Conservation (phyloP, 2,888 invertebrate species). For the Dryocosmus kuriphilus region DNA sequence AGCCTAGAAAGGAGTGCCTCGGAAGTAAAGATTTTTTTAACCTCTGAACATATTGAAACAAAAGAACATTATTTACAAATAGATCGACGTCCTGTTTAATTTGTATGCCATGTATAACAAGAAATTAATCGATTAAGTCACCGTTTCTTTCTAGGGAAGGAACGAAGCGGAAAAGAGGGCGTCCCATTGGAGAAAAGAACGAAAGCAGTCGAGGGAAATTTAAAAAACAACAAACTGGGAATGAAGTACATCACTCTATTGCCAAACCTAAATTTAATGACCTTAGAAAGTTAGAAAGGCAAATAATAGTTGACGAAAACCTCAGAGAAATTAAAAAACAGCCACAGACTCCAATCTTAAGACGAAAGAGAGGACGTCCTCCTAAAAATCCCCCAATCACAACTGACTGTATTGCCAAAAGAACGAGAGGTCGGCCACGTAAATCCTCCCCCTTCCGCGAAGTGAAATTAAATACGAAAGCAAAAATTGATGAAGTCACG, state of each 20-base stretch:
- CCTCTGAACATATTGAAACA: neutral
- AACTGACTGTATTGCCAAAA: neutral
- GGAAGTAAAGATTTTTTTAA: neutral
- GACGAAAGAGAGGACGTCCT: neutral
- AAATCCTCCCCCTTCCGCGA: neutral
- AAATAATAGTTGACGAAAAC: neutral
- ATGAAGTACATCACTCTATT: neutral
- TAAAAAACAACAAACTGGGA: neutral
- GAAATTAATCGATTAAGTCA: constrained; percentile 30
- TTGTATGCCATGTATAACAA: neutral
- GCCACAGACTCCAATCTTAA: neutral
- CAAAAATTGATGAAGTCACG: neutral
- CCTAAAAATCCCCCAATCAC: neutral
- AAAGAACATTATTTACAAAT: neutral
- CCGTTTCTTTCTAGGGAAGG: constrained; percentile 30
- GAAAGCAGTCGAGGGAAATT: constrained; percentile 27
- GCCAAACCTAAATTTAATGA: neutral
- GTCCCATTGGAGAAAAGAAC: neutral
- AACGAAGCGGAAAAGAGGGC: neutral
- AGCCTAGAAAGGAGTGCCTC: neutral
- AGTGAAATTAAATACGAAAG: neutral
- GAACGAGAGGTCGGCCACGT: constrained; percentile 3
- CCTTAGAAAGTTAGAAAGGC: neutral
- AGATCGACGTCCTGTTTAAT: neutral
- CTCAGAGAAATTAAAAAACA: neutral